Conservation (phyloP, 2,797 vertebrate genomes). For the Onychomys arenicola region DNA sequence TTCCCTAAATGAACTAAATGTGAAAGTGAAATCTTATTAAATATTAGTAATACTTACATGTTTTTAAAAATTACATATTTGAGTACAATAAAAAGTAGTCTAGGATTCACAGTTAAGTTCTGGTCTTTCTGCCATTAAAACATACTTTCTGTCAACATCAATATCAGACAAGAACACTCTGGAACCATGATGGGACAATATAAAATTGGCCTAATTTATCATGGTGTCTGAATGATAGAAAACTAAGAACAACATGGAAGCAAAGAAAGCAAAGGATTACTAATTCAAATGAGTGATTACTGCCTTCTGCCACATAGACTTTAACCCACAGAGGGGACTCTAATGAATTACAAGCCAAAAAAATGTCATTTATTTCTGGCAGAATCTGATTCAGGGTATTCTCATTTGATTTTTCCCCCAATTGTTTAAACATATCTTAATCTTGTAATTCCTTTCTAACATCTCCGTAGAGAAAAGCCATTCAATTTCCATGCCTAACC, state of each 20-base stretch:
- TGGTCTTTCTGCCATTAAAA: not conserved
- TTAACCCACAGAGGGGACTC: not conserved
- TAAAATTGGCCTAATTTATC: not conserved
- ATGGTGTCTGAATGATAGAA: not conserved
- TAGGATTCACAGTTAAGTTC: not conserved
- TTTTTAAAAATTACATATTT: not conserved
- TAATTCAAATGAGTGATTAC: not conserved
- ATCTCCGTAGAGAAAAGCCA: not conserved
- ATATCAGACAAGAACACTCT: not conserved
- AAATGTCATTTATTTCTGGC: not conserved
- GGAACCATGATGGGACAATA: not conserved
- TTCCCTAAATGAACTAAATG: not conserved
- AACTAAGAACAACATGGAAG: not conserved
- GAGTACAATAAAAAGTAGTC: not conserved
- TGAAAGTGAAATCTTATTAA: not conserved
- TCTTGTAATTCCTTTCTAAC: not conserved
- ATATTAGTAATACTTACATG: not conserved
- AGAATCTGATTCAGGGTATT: not conserved
- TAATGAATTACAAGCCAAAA: not conserved
- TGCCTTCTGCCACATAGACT: not conserved
- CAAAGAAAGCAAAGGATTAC: not conserved
- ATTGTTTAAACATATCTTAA: not conserved
- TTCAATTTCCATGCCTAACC: not conserved
- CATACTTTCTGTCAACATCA: not conserved
- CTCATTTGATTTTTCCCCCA: not conserved